These are phyloP conservation scores for Lissocephala sabroskyi DNA, from an alignment of 2,888 invertebrate species.

Conservation along the genomic window DNA sequence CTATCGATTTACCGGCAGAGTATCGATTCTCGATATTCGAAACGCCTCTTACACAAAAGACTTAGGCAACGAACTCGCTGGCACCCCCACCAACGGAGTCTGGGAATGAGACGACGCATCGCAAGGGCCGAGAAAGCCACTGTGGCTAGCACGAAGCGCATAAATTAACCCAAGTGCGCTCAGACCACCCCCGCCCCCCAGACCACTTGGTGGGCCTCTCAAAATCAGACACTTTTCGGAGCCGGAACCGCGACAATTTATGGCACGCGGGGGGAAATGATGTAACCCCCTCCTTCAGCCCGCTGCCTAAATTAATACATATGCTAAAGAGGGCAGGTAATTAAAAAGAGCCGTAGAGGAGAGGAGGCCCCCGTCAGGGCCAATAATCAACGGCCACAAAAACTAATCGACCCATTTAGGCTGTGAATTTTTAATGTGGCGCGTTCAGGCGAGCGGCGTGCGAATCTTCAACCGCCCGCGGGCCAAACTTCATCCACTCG, in stretches of 20 bases:
- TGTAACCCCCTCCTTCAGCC: too few relatives aligned
- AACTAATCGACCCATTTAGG: constrained; percentile 25
- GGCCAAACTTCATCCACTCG: too few relatives aligned
- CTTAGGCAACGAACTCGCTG: constrained; percentile 56
- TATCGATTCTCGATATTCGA: constrained; percentile 4
- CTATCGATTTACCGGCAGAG: too few relatives aligned
- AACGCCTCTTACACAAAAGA: constrained; percentile 33
- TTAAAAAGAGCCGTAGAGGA: constrained; percentile 22
- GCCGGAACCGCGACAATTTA: not conserved
- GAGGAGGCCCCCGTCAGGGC: too few relatives aligned
- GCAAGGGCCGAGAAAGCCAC: too few relatives aligned
- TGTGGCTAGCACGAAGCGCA: constrained; percentile 23
- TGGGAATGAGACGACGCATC: too few relatives aligned
- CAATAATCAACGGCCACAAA: too few relatives aligned
- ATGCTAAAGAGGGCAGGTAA: constrained; percentile 35
- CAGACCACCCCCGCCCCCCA: not conserved
- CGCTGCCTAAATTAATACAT: constrained; percentile 26
- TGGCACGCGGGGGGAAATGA: not conserved
- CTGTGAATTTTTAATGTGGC: constrained; percentile 6
- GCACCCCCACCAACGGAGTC: too few relatives aligned
- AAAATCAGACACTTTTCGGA: too few relatives aligned
- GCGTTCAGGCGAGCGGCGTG: too few relatives aligned
- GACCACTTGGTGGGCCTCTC: constrained; percentile 3
- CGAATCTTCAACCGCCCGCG: too few relatives aligned
- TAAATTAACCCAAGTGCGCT: constrained; percentile 35